Conservation (phyloP, 1,140 invertebrate genomes). For the Drosophila setifemur region DNA sequence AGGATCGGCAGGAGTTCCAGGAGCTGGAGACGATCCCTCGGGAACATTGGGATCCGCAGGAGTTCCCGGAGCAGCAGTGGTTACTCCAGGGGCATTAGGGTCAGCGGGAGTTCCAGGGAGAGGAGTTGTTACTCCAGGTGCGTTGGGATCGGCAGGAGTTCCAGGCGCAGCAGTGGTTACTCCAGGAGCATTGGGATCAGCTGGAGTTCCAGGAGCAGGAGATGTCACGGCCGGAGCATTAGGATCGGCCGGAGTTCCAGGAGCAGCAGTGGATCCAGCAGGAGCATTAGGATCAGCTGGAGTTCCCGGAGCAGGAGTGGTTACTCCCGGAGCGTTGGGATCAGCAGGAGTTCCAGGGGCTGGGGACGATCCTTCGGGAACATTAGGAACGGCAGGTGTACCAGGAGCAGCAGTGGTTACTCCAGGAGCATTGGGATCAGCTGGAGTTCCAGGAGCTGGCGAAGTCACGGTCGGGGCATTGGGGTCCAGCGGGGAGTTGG, state of each 20-base stretch:
- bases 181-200: background rate
- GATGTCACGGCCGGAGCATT: background rate
- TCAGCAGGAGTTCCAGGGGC: constrained; percentile 7
- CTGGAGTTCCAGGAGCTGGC: background rate
- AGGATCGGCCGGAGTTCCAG: constrained; percentile 1
- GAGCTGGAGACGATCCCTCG: background rate
- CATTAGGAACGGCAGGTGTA: constrained; percentile 1
- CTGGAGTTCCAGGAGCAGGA: background rate
- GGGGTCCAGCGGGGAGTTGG: constrained; percentile 5
- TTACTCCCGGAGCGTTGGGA: constrained; percentile 1
- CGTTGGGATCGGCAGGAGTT: background rate
- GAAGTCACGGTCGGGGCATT: background rate
- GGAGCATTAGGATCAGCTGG: background rate
- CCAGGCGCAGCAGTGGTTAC: background rate
- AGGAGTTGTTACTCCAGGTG: background rate
- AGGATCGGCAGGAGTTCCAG: background rate
- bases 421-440: constrained; percentile 1
- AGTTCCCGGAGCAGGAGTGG: background rate
- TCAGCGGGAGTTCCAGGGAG: background rate
- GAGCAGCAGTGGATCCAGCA: background rate
- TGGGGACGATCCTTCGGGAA: background rate
- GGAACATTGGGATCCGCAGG: constrained; percentile 8
- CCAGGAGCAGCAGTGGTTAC: background rate
- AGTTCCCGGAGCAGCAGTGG: background rate
- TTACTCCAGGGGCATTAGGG: background rate